Conservation (phyloP, 2,113 vertebrate genomes). For the Aegotheles bennettii region DNA sequence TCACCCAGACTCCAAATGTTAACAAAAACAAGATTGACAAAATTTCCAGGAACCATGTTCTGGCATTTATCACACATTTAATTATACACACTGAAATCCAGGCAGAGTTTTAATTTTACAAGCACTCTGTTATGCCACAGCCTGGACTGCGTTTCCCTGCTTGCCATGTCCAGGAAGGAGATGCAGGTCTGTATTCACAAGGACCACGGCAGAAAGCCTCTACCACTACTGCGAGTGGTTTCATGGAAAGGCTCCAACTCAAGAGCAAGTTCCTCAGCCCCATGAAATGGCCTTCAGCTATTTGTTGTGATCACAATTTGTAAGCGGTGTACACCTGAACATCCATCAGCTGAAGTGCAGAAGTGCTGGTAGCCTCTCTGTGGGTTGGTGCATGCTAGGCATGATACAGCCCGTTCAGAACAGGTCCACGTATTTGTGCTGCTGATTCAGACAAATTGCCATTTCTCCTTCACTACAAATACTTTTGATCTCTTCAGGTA, state of each 20-base stretch:
- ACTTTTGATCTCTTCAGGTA: background rate
- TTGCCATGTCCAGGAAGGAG: background rate
- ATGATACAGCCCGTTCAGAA: background rate
- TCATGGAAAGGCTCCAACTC: background rate
- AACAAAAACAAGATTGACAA: background rate
- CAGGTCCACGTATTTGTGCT: fast-evolving
- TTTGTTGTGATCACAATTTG: background rate
- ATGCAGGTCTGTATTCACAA: background rate
- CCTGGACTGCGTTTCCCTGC: background rate
- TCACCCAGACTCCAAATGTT: background rate
- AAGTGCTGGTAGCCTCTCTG: background rate
- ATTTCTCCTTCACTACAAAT: background rate
- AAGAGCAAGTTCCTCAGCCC: background rate
- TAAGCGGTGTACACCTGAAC: background rate
- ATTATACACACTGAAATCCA: background rate
- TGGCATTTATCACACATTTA: background rate
- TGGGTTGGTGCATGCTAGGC: background rate
- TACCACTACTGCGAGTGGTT: background rate
- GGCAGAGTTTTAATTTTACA: background rate
- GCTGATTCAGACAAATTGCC: background rate
- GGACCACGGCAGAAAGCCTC: background rate
- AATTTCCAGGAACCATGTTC: background rate
- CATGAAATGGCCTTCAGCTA: background rate
- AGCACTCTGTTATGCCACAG: background rate
- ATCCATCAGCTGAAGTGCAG: background rate